Base-by-base conservation (phyloP, 2,113 vertebrate genomes). In the Chloroceryle aenea region DNA sequence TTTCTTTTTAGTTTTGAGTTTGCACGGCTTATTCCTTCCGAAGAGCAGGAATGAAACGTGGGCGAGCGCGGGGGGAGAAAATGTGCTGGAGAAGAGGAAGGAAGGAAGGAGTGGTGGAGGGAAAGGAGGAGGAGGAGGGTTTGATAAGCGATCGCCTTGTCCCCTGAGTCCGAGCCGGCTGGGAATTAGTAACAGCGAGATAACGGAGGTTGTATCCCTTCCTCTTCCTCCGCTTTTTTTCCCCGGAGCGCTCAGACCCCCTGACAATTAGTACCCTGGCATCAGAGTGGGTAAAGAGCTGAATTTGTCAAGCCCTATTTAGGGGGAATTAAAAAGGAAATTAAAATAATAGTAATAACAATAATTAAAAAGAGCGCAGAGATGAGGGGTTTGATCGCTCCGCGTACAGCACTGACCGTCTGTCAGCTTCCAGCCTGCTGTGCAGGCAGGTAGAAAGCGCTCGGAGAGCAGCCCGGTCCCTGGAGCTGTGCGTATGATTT, bases 61-160 rank as follows among this genome's bases (percentile, higher is more conserved):
- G 76, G 83, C 77, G 73, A 93, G 58, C 12, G 93, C 80, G 86
- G 86, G 93, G 86, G 82, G 92, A 92, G 66, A 93, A 85, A 96
- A 94, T 96, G 88, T 91, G 85, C 68, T 34, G 56, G 77, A 59
- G 45, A 67, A 85, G 76, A 92, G 82, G 93, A 93, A 90, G 92
- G 93, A 88, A 91, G 89, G 89, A 91, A 92, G 83, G 87, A 95
- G 89, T 86, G 78, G 93, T 92, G 85, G 86, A 90, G 76, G 58
- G 67, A 95, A 48, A 94, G 45, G 66, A 48, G 53, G 74, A 77
- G 53, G 52, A 62, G 91, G 87, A 79, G 87, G 83, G 81, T 80
- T 91, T 91, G 90, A 93, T 82, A 93, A 93, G 93, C 81, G 78
- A 94, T 93, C 81, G 90, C 90, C 93, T 95, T 50, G 84, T 97